Base-by-base conservation (phyloP, 2,797 vertebrate species). In the Chaunax sp. region DNA sequence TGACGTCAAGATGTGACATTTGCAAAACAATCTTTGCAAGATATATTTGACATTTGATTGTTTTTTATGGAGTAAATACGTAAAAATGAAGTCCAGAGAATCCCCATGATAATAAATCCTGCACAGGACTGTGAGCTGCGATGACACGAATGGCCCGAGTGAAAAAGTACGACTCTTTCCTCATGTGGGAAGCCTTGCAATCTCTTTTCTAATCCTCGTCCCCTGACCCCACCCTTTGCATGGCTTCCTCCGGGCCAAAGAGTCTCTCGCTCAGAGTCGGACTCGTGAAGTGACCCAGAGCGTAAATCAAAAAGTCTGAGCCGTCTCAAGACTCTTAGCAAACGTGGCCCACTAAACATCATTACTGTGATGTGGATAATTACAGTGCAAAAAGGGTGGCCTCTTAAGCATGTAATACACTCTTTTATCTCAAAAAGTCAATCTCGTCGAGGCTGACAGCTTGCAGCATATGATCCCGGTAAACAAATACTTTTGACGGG, bases 401-500 rank as follows among this genome's bases (percentile, higher is more conserved):
- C 93, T 94, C 94, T 93, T 93, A 90, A 93, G 94, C 93, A 94
- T 91, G 91, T 94, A 96, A 95, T 88, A 81, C 93, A 95, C 93
- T 83, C 95, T 96, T 98, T 97, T 96, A 97, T 98, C 96, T 95
- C 89, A 92, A 93, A 91, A 92, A 96, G 94, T 95, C 95, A 95
- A 92, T 96, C 95, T 95, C 90, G 93, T 91, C 86, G 7, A 41
- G 87, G 77, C 92, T 97, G 97, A 97, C 97, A 97, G 95, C 94
- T 94, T 93, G 94, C 92, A 95, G 95, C 94, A 94, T 94, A 97
- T 95, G 96, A 97, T 97, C 95, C 94, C 83, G 88, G 94, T 96
- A 97, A 98, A 98, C 96, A 98, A 98, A 98, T 96, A 96, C 94
- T 95, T 95, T 95, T 93, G 94, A 91, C 90, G 82, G 82, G 94